These are phyloP conservation scores for Zaprionus lineosus DNA, from an alignment of 2,888 invertebrate species.

Conservation along the genomic window DNA sequence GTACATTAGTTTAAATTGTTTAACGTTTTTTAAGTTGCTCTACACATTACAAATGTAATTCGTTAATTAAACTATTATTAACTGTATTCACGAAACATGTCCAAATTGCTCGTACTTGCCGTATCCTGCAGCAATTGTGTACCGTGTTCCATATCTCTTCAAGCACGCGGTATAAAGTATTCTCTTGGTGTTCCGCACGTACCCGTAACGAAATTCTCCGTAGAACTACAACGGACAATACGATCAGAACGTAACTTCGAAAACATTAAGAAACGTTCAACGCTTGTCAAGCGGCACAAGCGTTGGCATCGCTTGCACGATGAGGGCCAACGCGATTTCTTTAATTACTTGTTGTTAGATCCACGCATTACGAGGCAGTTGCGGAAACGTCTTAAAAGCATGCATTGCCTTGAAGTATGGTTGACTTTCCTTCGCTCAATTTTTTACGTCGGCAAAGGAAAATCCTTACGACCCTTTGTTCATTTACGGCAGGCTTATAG, in stretches of 20 bases:
- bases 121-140: background rate
- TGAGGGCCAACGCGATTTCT: conserved; percentile 29
- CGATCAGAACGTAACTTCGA: conserved; percentile 39
- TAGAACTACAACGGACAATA: conserved; percentile 46
- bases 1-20: too few species aligned
- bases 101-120: conserved; percentile 49
- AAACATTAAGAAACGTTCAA: conserved; percentile 17
- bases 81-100: conserved; percentile 32
- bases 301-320: conserved; percentile 39
- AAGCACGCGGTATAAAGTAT: conserved; percentile 45
- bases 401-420: conserved; percentile 85
- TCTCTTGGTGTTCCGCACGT: conserved; percentile 39
- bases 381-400: conserved; percentile 11
- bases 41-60: too few species aligned
- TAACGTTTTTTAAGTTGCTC: conserved; percentile 8
- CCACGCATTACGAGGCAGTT: conserved; percentile 54
- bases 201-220: conserved; percentile 45
- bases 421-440: conserved; percentile 90
- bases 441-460: conserved; percentile 98
- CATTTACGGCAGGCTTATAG: conserved; percentile 81
- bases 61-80: background rate
- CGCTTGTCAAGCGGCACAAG: conserved; percentile 26
- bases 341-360: conserved; percentile 63
- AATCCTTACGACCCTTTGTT: conserved; percentile 91
- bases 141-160: too few species aligned